These are phyloP conservation scores for Melanostoma mellinum DNA, from an alignment of 2,888 invertebrate genomes.

Conservation along the genomic window DNA sequence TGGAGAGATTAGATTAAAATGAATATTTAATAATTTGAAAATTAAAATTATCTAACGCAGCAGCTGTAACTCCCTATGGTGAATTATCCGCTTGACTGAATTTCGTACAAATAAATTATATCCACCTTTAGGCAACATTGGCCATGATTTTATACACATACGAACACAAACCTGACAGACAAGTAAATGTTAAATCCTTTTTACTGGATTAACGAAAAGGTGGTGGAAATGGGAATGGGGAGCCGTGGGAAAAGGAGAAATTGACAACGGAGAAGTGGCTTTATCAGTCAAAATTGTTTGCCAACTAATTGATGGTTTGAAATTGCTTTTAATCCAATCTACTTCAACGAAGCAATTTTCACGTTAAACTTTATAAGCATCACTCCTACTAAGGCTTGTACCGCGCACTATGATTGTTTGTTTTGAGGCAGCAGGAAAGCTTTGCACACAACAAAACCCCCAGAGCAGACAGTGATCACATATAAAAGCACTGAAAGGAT, in stretches of 20 bases:
- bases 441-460: not conserved
- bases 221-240: not conserved
- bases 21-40: constrained; percentile 38
- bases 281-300: constrained; percentile 40
- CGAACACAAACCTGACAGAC: constrained; percentile 1
- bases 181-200: constrained; percentile 21
- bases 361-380: not conserved
- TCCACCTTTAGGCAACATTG: not conserved
- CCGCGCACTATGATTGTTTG: not conserved
- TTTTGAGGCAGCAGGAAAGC: not conserved
- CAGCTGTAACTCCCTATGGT: not conserved
- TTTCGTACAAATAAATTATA: not conserved
- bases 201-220: constrained; percentile 5
- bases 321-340: constrained; percentile 55
- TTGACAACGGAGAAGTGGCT: not conserved
- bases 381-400: not conserved
- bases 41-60: constrained; percentile 1
- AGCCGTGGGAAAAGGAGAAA: not conserved
- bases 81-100: constrained; percentile 8
- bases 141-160: not conserved
- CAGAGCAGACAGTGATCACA: constrained; percentile 21
- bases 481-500: constrained; percentile 1
- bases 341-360: constrained; percentile 23
- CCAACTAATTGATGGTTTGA: constrained; percentile 58
- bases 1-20: constrained; percentile 5